A percentile compares a stretch with the other conserved stretches of the same genome.
Evolutionary conservation across 2,113 vertebrate genomes (phyloP).

Genomic region (Raja brachyura): DNA sequence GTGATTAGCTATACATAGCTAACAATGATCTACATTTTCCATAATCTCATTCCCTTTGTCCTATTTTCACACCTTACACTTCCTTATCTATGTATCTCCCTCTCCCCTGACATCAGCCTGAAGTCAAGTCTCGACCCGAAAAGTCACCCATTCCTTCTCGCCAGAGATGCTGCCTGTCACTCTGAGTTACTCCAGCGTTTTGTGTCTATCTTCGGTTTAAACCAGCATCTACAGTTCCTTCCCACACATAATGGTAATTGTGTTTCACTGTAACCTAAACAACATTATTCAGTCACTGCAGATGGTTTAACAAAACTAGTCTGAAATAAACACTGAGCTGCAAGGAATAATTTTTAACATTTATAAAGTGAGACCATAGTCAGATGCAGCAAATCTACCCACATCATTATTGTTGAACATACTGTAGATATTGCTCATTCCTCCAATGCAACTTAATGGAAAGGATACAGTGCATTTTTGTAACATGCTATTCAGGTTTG

Average conservation of each 20-base stretch:
- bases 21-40: too few relatives aligned
- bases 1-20: not conserved
- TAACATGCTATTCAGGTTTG: constrained; percentile 13
- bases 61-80: too few relatives aligned
- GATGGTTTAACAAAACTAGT: constrained; percentile 6
- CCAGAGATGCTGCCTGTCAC: too few relatives aligned
- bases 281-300: constrained; percentile 2
- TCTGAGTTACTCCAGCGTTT: too few relatives aligned
- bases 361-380: constrained; percentile 13
- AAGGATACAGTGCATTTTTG: constrained; percentile 8
- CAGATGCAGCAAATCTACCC: constrained; percentile 6
- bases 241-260: not conserved
- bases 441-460: constrained; percentile 17
- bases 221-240: too few relatives aligned
- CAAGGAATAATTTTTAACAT: constrained; percentile 14
- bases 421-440: constrained; percentile 3
- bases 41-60: too few relatives aligned
- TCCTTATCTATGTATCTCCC: too few relatives aligned
- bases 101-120: too few relatives aligned
- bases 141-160: too few relatives aligned
- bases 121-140: too few relatives aligned
- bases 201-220: too few relatives aligned
- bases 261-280: constrained; percentile 9
- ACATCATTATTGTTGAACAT: not conserved
- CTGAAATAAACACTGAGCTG: constrained; percentile 17